A percentile compares a stretch with the other conserved stretches of the same genome.
phyloP scores from a whole-genome alignment of 1,140 invertebrate species.

The Leptestheria dahalacensis region DNA sequence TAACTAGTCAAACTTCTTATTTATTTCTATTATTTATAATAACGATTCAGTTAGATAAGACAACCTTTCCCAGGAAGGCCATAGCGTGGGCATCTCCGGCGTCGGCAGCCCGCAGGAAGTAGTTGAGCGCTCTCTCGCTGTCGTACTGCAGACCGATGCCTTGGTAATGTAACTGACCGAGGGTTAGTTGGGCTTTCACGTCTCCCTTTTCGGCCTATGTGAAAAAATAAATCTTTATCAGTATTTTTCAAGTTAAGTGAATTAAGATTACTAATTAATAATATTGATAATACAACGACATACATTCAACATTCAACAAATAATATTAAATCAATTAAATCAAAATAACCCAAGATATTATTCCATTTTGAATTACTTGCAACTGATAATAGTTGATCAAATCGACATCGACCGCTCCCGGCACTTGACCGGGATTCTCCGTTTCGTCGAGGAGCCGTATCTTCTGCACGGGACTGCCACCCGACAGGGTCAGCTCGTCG shows the following conservation, averaged over 20 bases:
- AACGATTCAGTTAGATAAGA: background rate
- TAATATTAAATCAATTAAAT: too few species aligned
- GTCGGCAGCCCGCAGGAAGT: constrained; percentile 88
- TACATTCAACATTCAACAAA: too few species aligned
- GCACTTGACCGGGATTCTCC: constrained; percentile 59
- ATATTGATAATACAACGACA: background rate
- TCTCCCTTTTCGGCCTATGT: constrained; percentile 88
- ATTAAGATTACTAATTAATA: background rate
- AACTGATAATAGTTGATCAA: constrained; percentile 95
- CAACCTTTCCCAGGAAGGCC: constrained; percentile 91
- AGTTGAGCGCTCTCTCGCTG: constrained; percentile 75
- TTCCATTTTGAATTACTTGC: constrained; percentile 4
- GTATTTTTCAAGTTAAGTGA: background rate
- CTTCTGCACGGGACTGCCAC: constrained; percentile 74
- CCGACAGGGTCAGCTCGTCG: constrained; percentile 65
- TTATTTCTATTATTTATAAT: too few species aligned
- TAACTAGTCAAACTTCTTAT: too few species aligned
- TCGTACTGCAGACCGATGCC: constrained; percentile 88
- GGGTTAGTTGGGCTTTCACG: constrained; percentile 90
- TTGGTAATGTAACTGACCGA: constrained; percentile 96
- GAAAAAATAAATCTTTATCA: constrained; percentile 23
- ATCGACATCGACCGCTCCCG: constrained; percentile 77
- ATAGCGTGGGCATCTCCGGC: constrained; percentile 88
- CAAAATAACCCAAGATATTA: background rate
- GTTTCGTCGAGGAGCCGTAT: constrained; percentile 77